Conservation (phyloP, 2,113 vertebrate species). For the Colaptes auratus region DNA sequence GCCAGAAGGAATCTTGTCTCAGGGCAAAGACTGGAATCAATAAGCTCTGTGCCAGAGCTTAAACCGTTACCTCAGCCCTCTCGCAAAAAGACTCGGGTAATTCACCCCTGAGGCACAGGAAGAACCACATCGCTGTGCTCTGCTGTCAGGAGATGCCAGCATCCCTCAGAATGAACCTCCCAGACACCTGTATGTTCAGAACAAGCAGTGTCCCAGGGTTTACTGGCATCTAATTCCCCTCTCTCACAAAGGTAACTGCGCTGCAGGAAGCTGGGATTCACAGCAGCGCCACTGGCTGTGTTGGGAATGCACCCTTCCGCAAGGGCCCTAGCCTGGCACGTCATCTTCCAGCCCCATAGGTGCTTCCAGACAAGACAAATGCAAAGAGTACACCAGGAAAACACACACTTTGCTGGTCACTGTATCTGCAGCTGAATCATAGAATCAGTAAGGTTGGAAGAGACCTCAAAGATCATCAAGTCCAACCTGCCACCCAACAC, state of each 20-base stretch:
- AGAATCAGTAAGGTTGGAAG: no score
- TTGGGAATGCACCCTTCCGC: not conserved
- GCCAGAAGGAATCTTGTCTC: not conserved
- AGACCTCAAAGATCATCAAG: no score
- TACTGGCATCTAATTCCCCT: not conserved
- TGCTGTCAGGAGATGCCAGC: rapidly evolving
- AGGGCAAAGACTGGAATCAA: not conserved
- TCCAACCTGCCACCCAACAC: no score
- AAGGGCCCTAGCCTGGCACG: not conserved
- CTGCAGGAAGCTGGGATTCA: not conserved
- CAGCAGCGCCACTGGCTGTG: not conserved
- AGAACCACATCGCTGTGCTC: not conserved
- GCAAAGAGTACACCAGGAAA: not conserved
- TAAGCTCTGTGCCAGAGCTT: not conserved
- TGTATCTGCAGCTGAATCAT: not conserved
- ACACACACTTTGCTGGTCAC: rapidly evolving
- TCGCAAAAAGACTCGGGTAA: not conserved
- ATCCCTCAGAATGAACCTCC: not conserved
- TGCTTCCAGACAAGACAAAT: not conserved
- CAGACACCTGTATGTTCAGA: not conserved
- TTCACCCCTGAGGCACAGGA: not conserved
- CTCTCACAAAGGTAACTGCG: not conserved
- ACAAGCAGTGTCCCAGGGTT: not conserved
- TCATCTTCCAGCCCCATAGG: not conserved
- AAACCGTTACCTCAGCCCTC: not conserved